Base-by-base conservation (phyloP, 53 echinoderm and acorn worm genomes). In the Mesocentrotus franciscanus region DNA sequence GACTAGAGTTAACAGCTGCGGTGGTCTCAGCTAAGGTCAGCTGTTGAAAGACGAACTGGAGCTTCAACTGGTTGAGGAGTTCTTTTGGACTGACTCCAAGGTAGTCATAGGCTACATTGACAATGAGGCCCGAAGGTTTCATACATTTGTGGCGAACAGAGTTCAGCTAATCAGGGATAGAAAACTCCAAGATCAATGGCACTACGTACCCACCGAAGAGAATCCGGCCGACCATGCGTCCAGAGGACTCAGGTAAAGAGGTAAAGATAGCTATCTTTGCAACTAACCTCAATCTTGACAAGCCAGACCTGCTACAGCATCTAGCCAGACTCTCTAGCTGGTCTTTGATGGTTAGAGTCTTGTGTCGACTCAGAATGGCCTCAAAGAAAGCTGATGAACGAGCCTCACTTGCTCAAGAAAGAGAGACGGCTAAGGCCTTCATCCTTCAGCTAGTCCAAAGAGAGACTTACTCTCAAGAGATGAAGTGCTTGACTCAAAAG, bases 1-100 rank as follows among this genome's bases (percentile, higher is more conserved):
- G 96, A 22, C 79, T 98, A 14, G 96, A 97, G 57, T 64, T 97
- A 0, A 95, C 96, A 30, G 98, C 96, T 10, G 96, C 98, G 30
- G 95, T 95, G 9, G 22, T 97, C 2, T 89, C 96, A 30, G 95
- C 84, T 55, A 89, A 96, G 64, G 90, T 96, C 18, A 83, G 89
- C 62, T 91, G 18, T 87, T 95, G 61, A 95, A 92, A 75, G 58
- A 94, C 8, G 97, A 97, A 56, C 92, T 97, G 35, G 93, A 95
- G 59, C 87, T 87, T 20, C 32, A 93, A n/a, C 42, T 93, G 11
- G 76, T 72, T 1, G 56, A 85, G 16, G 85, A 96, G 68, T 70
- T 85, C 71, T 96, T 81, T 84, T 97, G 96, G 96, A 97, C 96
- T 11, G 96, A 97, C 56, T 96, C 96, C 7, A 71, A 96, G 71